Percentiles rank a stretch among this genome's conserved stretches.
These are phyloP conservation scores for Progne subis DNA, from an alignment of 2,113 vertebrate species.

Conservation along the genomic window DNA sequence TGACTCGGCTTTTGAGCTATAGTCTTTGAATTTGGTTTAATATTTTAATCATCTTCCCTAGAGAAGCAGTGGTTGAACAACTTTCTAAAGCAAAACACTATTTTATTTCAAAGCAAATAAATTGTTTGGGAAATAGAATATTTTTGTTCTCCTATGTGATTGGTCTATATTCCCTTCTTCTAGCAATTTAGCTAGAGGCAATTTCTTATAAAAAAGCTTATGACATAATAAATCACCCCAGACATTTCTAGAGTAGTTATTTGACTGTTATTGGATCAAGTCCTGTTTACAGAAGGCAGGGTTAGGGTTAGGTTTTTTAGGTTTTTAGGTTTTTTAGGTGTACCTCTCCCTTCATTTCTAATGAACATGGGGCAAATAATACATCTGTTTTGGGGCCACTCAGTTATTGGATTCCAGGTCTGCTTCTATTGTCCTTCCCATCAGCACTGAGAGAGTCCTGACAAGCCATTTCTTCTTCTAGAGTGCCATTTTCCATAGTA, in stretches of 20 bases:
- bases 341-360: background rate
- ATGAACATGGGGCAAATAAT: background rate
- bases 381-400: background rate
- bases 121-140: background rate
- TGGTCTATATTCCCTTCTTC: background rate
- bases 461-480: background rate
- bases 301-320: too few species aligned
- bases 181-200: background rate
- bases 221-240: background rate
- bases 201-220: background rate
- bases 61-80: background rate
- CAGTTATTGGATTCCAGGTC: background rate
- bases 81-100: background rate
- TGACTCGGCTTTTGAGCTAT: background rate
- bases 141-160: background rate
- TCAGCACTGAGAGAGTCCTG: background rate
- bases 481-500: background rate
- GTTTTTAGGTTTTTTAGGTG: background rate
- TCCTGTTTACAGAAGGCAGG: background rate
- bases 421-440: background rate
- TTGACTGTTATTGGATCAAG: background rate
- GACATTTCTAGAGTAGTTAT: background rate
- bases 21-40: background rate
- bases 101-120: background rate
- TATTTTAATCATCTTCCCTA: background rate